These are phyloP conservation scores for Emydoidea blandingii DNA, from an alignment of 2,797 vertebrate genomes.

Conservation along the genomic window DNA sequence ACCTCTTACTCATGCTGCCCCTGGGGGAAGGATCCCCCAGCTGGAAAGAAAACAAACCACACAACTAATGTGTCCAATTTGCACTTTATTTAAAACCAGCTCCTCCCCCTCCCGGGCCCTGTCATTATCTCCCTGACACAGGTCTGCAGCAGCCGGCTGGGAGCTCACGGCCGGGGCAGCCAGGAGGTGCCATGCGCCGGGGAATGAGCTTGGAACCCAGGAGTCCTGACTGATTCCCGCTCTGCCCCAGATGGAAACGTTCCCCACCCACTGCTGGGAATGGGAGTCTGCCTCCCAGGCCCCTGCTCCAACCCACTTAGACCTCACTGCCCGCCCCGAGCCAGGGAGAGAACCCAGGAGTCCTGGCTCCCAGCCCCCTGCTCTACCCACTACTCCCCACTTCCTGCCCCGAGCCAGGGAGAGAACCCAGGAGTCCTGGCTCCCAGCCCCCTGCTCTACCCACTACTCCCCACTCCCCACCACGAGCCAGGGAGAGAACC, in stretches of 20 bases:
- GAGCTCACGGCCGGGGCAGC: conserved; percentile 54
- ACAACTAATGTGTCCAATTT: conserved; percentile 66
- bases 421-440: too few species aligned
- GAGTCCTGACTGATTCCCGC: background rate
- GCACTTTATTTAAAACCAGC: conserved; percentile 76
- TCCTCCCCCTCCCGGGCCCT: conserved; percentile 61
- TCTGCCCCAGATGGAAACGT: background rate
- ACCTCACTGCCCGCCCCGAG: too few species aligned
- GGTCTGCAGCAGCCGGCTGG: background rate
- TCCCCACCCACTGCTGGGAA: background rate
- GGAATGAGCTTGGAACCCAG: background rate
- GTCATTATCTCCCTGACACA: conserved; percentile 64
- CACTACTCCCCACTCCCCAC: too few species aligned
- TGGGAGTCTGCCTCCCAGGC: too few species aligned
- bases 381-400: too few species aligned
- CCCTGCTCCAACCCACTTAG: background rate
- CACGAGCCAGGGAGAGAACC: too few species aligned
- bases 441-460: too few species aligned
- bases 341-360: too few species aligned
- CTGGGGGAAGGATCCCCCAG: conserved; percentile 56
- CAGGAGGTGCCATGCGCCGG: background rate
- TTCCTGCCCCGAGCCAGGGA: too few species aligned
- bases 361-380: too few species aligned
- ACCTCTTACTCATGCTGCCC: conserved; percentile 51
- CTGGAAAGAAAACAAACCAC: conserved; percentile 69